phyloP scores from a whole-genome alignment of 2,113 vertebrate species.

The Mirza zaza region DNA sequence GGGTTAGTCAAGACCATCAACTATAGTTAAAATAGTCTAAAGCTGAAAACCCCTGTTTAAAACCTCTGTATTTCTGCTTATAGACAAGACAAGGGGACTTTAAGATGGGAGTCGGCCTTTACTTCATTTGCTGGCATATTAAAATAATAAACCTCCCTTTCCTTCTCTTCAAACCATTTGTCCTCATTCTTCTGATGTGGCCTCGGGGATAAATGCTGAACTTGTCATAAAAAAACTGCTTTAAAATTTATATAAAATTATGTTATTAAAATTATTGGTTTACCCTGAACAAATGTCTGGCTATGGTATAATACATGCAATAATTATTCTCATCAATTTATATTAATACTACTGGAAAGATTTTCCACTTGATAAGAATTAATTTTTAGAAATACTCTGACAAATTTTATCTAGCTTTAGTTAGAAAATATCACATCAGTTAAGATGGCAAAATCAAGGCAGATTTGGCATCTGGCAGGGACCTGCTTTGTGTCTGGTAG shows the following conservation, averaged over 20 bases:
- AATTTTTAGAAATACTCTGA: not conserved
- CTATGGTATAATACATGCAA: not conserved
- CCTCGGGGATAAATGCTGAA: too few species aligned
- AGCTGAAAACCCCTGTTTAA: too few species aligned
- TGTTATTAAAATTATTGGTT: not conserved
- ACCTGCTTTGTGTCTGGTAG: not conserved
- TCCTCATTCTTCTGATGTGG: too few species aligned
- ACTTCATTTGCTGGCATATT: too few species aligned
- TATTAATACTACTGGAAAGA: not conserved
- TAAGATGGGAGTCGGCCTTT: too few species aligned
- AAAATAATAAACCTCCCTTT: too few species aligned
- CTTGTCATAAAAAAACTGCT: not conserved
- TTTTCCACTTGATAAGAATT: not conserved
- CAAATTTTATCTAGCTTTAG: not conserved
- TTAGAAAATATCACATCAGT: not conserved
- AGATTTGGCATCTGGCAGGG: not conserved
- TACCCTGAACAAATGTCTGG: not conserved
- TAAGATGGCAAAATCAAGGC: not conserved
- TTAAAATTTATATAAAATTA: not conserved
- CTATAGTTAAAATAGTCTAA: too few species aligned
- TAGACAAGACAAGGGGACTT: too few species aligned
- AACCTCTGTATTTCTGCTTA: too few species aligned
- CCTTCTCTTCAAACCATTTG: too few species aligned
- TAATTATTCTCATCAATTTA: not conserved
- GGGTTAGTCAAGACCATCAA: too few species aligned